Base-by-base conservation (phyloP, 2,113 vertebrate species). In the Pelecanoides urinatrix region DNA sequence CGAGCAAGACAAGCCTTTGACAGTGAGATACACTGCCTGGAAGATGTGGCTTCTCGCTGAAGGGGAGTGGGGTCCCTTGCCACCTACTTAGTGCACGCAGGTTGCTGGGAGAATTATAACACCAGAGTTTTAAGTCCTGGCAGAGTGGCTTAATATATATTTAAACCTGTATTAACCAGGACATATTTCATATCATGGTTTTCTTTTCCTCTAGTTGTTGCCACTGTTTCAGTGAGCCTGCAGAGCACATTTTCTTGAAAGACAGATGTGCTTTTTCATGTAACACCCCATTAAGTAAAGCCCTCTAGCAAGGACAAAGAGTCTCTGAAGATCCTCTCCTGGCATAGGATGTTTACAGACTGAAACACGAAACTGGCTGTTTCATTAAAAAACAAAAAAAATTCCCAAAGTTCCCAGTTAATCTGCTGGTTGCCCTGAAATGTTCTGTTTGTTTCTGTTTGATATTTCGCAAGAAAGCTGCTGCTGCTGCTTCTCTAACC, bases 201-300 rank as follows among this genome's bases (percentile, higher is more conserved):
- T 95, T 91, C 56, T 82, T 95, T 85, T 74, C 44, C 38, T 76
- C 67, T 70, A 58, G 50, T 55, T 85, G 66, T 55, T 94, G 70
- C 50, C 40, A 26, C 45, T 76, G 49, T 95, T 95, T 62, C 92
- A 92, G 74, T 58, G 23, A 91, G 84, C 50, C 80, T 0, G 0
- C 63, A 66, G 81, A 89, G 78, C 89, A 88, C 42, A 76, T 96
- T 96, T 80, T 92, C 81, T 38, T 94, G 81, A 95, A 95, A 97
- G 91, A 94, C 55, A 56, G 91, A 95, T 85, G 42, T 1, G 62
- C 73, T 94, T 94, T 97, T 95, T 93, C 84, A 79, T 94, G 87
- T 88, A 96, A 95, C 91, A 94, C 84, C 29, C 89, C 59, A 90
- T 95, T 96, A 97, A 96, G 81, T 88, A 95, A 95, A 96, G 89